Base-by-base conservation (phyloP, 2,888 invertebrate species). In the Lasioglossum figueresi region DNA sequence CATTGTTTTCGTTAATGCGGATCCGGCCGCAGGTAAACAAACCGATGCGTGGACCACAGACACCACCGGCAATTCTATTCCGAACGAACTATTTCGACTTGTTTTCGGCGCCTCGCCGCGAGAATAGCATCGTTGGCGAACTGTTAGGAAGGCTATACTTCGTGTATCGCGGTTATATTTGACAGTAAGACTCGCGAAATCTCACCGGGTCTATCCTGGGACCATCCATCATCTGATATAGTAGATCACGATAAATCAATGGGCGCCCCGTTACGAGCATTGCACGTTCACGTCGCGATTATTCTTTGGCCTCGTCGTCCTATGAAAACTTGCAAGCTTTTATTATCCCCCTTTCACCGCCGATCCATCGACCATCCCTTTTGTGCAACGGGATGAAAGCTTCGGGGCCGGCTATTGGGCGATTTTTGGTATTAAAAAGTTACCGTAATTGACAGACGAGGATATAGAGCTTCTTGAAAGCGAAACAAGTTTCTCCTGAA, bases 51-150 rank as follows among this genome's bases (percentile, higher is more conserved):
- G 52, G 23, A n/a, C 77, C 23, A 23, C 14, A 52, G 72, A 52
- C 27, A 77, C 81, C 78, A 2, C 76, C 78, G 48, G 72, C 59
- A 66, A 63, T 81, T 81, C 85, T 87, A 88, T 87, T 87, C 84
- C 70, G 43, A 70, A 79, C 48, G 48, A 16, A 74, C 66, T 85
- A 82, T 85, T 87, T 83, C 87, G 79, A 81, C 79, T 78, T 80
- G 79, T 87, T 77, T 83, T 77, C 70, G 73, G 45, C 59, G 43
- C 48, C 56, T n/a, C 63, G 19, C 56, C 8, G 66, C 81, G 48
- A 83, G 79, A 85, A 83, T 87, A 87, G 83, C 79, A 75, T 74
- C 56, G 48, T 14, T 2, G 52, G 66, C 27, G 72, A 85, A 87
- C 23, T 3, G 72, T 83, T 78, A 78, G 76, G 72, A 77, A 66